Percentiles rank a stretch among this genome's conserved stretches.
Conservation (phyloP, 2,113 vertebrate species). For the Panthera tigris region DNA sequence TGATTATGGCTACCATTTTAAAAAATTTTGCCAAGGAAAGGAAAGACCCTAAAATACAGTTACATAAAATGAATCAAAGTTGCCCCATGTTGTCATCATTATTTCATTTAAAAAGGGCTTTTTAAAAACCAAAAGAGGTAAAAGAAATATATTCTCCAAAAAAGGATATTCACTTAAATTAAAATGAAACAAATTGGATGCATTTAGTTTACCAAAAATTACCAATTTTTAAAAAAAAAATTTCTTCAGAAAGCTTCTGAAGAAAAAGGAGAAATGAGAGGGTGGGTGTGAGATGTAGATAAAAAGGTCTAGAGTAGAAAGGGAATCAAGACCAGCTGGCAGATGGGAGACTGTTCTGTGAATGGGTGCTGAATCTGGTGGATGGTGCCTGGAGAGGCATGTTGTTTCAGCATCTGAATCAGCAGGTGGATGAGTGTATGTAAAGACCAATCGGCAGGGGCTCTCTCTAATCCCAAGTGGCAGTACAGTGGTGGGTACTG, state of each 20-base stretch:
- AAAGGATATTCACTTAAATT: neutral
- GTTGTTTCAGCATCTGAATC: neutral
- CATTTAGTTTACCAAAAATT: neutral
- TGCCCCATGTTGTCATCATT: neutral
- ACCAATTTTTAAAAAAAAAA: neutral
- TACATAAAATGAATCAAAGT: neutral
- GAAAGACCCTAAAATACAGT: neutral
- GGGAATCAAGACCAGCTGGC: neutral
- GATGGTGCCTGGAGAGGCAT: accelerated
- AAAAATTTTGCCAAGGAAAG: neutral
- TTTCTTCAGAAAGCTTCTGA: neutral
- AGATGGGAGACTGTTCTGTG: neutral
- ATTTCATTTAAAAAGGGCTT: neutral
- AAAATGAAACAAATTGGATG: neutral
- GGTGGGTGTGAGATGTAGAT: accelerated
- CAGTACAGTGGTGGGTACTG: too few species aligned
- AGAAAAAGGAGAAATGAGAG: neutral
- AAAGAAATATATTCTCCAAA: neutral
- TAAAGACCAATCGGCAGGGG: neutral
- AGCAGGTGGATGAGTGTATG: accelerated
- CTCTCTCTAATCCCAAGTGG: accelerated
- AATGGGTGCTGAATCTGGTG: accelerated
- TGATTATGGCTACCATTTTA: neutral
- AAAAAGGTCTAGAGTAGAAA: neutral
- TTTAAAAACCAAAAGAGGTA: neutral